Evolutionary conservation across 2,113 vertebrate species (phyloP).

Genomic region (Benitochromis conjunctus): DNA sequence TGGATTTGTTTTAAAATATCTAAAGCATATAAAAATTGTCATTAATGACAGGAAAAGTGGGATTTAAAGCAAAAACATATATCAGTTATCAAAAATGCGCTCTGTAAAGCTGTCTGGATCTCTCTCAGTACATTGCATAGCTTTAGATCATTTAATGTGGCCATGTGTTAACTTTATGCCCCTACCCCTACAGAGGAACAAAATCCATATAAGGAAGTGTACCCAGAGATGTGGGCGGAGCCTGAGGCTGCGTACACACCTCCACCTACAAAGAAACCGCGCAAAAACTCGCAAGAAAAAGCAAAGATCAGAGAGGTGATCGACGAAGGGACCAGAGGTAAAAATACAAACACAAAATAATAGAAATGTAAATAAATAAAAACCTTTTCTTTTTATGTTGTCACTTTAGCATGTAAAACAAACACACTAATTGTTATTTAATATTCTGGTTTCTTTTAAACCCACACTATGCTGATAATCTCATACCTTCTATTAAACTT

Average conservation of each 20-base stretch:
- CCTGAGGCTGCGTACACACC: constrained; percentile 91
- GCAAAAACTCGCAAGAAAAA: constrained; percentile 91
- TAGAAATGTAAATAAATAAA: not conserved
- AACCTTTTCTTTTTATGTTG: not conserved
- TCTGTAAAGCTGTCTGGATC: not conserved
- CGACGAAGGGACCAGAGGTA: constrained; percentile 95
- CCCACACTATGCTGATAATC: not conserved
- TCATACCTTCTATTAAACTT: not conserved
- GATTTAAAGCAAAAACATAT: not conserved
- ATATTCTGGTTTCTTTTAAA: not conserved
- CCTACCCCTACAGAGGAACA: constrained; percentile 79
- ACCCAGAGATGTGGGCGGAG: constrained; percentile 94
- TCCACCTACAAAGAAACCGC: constrained; percentile 90
- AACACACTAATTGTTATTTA: not conserved
- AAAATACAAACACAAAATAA: not conserved
- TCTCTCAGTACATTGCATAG: not conserved
- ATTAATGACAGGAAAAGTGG: not conserved
- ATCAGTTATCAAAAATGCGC: not conserved
- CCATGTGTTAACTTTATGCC: not conserved
- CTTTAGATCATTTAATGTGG: not conserved
- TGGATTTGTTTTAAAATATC: not conserved
- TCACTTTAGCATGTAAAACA: not conserved
- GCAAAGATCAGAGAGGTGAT: constrained; percentile 97
- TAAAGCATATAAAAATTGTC: not conserved
- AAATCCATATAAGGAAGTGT: constrained; percentile 95